Evolutionary conservation across 1,140 invertebrate species (phyloP), one percentile per base, ranked within the genome.

Genomic region (Proales similis): DNA sequence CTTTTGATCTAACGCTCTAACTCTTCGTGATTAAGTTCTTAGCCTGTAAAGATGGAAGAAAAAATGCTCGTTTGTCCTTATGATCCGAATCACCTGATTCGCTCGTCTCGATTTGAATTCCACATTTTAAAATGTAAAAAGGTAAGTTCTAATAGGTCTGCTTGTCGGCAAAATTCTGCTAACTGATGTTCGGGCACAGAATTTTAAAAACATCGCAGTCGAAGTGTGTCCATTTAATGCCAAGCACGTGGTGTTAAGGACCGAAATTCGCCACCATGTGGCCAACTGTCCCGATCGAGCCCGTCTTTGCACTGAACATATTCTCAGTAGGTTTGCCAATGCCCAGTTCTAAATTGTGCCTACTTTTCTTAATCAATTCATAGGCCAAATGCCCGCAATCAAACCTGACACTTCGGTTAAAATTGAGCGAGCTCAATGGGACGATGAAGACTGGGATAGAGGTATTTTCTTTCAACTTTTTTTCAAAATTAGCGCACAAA

Each of bases 171-270:
- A 33, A 19, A 14, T 24, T 6, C 27, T 24, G 39, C 27, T 33
- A 36, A 47, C 17, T 14, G n/a, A 29, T 20, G 24, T 38, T 38
- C 4, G 24, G n/a, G 19, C 11, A 1, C 22, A 57, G 51, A 24
- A 42, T 14, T 42, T 11, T 26, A 29, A n/a, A 19, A 42, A 42
- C 30, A 39, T 42, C 27, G 51, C 26, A 26, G 32, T 57, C 7
- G 51, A 57, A 22, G 20, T 57, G 17, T 57, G 51, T 26, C 51
- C 51, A 2, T 57, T 57, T 24, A 57, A 57, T 42, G 51, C 51
- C 14, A 57, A 57, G 32, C 51, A 57, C 30, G 22, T 42, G 14
- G 45, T 42, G 17, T 17, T 42, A 1, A 24, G 51, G 11, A 17
- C 22, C 22, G 36, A 57, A 57, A 42, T 57, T 5, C 39, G 51